Conservation (phyloP, 2,113 vertebrate species). For the Halichoeres trimaculatus region DNA sequence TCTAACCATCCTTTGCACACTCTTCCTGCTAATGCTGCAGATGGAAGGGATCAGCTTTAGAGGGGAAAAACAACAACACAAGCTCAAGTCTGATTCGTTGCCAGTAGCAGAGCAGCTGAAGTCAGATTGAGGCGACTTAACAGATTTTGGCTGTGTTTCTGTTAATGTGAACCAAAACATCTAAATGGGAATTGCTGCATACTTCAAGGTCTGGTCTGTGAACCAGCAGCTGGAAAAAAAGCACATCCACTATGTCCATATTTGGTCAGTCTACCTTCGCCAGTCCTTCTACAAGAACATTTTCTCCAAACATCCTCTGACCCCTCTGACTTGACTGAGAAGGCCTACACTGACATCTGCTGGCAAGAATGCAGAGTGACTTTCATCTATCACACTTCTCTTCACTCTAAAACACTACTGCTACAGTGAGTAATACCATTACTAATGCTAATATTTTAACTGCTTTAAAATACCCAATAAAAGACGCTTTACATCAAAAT, state of each 20-base stretch:
- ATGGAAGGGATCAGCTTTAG: conserved; percentile 2
- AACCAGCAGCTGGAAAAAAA: conserved; percentile 46
- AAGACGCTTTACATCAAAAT: no score
- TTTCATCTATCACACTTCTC: not conserved
- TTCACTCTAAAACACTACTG: no score
- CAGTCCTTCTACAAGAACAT: conserved; percentile 49
- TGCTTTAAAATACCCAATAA: no score
- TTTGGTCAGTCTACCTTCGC: conserved; percentile 74
- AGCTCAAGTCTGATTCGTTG: not conserved
- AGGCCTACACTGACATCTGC: conserved; percentile 76
- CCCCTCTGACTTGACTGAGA: conserved; percentile 20
- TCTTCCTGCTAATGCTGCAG: not conserved
- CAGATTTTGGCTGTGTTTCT: not conserved
- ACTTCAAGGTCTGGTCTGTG: conserved; percentile 59
- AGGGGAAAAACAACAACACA: not conserved
- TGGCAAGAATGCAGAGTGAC: conserved; percentile 73
- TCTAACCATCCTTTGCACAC: conserved; percentile 33
- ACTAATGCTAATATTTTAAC: no score
- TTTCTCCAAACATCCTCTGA: conserved; percentile 53
- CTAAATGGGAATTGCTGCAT: conserved; percentile 58
- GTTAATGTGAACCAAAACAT: conserved; percentile 32
- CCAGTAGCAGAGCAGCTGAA: not conserved
- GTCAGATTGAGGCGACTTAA: not conserved
- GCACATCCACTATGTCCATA: conserved; percentile 77
- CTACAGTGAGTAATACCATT: no score